Conservation (phyloP, 2,888 invertebrate species). For the Cephus runcator region DNA sequence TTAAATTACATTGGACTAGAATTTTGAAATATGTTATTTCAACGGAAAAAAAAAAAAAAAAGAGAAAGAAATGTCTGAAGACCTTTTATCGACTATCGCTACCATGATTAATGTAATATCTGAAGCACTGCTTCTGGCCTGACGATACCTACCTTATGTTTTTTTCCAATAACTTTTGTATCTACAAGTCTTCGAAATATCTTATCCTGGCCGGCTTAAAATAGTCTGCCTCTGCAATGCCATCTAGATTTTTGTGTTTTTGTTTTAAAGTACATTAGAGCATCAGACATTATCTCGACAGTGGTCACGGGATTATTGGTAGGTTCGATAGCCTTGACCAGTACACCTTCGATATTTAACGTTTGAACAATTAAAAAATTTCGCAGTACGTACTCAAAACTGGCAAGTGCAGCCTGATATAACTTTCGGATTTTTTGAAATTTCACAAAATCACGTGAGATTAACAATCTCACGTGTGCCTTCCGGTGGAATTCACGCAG, state of each 20-base stretch:
- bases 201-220: neutral
- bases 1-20: neutral
- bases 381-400: no score
- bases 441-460: no score
- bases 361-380: no score
- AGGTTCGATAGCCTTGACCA: no score
- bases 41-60: no score
- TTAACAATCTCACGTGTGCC: no score
- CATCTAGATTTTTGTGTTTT: neutral
- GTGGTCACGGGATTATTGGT: no score
- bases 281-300: neutral
- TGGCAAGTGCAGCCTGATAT: no score
- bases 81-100: neutral
- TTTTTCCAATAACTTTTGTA: neutral
- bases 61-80: neutral
- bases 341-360: no score
- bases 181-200: neutral
- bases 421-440: no score
- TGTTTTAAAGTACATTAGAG: neutral
- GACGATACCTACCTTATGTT: neutral
- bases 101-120: neutral
- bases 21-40: neutral
- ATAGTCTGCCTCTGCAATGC: neutral
- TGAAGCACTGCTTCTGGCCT: neutral
- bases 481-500: no score